These are phyloP conservation scores for Pseudolycoriella hygida DNA, from an alignment of 2,888 invertebrate genomes.

Conservation along the genomic window DNA sequence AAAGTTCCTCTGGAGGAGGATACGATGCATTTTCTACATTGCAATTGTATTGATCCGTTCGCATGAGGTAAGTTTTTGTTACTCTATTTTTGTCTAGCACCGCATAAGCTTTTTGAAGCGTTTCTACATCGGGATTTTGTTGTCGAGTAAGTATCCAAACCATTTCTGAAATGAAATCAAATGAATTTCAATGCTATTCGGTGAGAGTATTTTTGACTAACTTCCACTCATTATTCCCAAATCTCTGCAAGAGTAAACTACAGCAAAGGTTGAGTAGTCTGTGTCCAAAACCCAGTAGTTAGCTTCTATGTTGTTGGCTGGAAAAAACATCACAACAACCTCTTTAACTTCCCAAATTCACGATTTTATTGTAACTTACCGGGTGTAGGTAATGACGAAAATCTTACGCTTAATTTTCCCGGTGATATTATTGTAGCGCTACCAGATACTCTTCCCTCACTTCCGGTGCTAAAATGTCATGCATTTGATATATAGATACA, in stretches of 20 bases:
- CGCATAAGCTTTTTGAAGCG: neutral
- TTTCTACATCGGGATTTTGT: neutral
- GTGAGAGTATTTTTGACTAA: neutral
- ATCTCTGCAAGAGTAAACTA: slow-evolving; percentile 37
- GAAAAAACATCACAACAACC: too few species aligned
- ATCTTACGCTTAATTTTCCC: slow-evolving; percentile 15
- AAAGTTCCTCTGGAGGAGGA: too few species aligned
- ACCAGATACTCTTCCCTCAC: slow-evolving; percentile 13
- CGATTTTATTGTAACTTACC: too few species aligned
- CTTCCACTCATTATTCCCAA: neutral
- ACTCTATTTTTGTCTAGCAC: neutral
- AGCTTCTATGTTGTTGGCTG: too few species aligned
- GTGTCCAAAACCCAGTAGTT: slow-evolving; percentile 41
- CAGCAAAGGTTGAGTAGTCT: slow-evolving; percentile 38
- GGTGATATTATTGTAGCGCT: slow-evolving; percentile 12
- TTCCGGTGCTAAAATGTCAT: slow-evolving; percentile 11
- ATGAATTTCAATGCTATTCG: neutral
- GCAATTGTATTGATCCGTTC: neutral
- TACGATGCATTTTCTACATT: neutral
- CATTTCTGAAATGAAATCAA: neutral
- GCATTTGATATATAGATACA: too few species aligned
- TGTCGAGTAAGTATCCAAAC: neutral
- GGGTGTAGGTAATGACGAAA: slow-evolving; percentile 3
- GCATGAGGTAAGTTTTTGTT: neutral
- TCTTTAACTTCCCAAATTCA: too few species aligned